Conservation (phyloP, 2,797 vertebrate genomes). For the Selene dorsalis region DNA sequence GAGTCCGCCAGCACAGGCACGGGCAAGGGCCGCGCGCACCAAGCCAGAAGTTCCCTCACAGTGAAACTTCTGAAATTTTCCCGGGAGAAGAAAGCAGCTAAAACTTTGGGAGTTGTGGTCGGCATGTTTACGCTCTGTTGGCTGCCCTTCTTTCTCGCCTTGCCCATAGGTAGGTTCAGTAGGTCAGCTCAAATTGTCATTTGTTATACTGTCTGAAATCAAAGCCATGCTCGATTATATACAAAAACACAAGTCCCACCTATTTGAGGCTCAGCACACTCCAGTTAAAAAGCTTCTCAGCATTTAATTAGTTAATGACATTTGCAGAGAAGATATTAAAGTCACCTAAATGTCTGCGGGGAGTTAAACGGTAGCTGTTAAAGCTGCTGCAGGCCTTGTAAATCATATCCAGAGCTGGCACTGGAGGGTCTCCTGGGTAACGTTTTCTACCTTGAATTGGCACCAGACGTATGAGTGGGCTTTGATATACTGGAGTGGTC, state of each 20-base stretch:
- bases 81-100: conserved; percentile 95
- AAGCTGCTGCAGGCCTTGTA: conserved; percentile 43
- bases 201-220: neutral
- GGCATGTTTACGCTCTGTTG: conserved; percentile 96
- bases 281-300: conserved; percentile 75
- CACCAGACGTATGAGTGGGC: conserved; percentile 30
- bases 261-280: neutral
- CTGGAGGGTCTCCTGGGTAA: conserved; percentile 33
- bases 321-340: neutral
- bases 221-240: neutral
- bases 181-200: neutral
- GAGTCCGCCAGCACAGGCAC: conserved; percentile 70
- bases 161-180: conserved; percentile 91
- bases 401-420: conserved; percentile 55
- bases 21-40: conserved; percentile 85
- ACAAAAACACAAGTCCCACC: conserved; percentile 83
- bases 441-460: conserved; percentile 40
- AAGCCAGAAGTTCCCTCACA: conserved; percentile 91
- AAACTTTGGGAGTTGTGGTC: conserved; percentile 94
- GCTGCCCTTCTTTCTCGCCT: conserved; percentile 94
- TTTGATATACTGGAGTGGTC: conserved; percentile 44
- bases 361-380: conserved; percentile 13
- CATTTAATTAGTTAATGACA: conserved; percentile 17
- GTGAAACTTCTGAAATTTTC: conserved; percentile 95
- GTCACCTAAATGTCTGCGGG: conserved; percentile 1